A percentile compares a stretch with the other conserved stretches of the same genome.
Conservation (phyloP, 2,797 vertebrate genomes). For the Echeneis naucrates region DNA sequence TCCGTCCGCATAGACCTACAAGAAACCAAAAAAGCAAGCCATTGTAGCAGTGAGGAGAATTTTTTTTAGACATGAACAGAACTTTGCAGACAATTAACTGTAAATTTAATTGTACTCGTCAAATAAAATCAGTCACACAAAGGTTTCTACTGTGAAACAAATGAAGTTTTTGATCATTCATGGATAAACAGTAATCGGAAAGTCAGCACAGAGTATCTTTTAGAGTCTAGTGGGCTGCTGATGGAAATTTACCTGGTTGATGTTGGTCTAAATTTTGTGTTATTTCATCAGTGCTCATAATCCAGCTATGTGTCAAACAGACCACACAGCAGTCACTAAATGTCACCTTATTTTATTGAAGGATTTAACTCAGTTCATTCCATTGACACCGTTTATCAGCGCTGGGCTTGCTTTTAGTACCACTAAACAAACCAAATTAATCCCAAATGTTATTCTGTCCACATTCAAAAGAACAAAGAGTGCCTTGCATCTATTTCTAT, state of each 20-base stretch:
- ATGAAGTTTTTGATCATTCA: not conserved
- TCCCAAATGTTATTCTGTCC: not conserved
- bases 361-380: too few species aligned
- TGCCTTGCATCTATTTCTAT: not conserved
- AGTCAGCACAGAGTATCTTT: too few species aligned
- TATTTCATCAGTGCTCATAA: not conserved
- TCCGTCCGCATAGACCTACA: not conserved
- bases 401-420: not conserved
- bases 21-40: not conserved
- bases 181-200: too few species aligned
- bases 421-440: not conserved
- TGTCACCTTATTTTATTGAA: not conserved
- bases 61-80: too few species aligned
- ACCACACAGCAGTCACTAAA: too few species aligned
- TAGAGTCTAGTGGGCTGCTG: not conserved
- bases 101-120: not conserved
- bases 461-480: conserved; percentile 7
- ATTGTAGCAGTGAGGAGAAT: not conserved
- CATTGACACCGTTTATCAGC: not conserved
- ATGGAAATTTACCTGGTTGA: not conserved
- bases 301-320: not conserved
- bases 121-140: not conserved
- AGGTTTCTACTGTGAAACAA: not conserved
- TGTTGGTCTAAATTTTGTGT: not conserved
- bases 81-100: not conserved